Base-by-base conservation (phyloP, 2,113 vertebrate genomes). In the Atherinomorus stipes region DNA sequence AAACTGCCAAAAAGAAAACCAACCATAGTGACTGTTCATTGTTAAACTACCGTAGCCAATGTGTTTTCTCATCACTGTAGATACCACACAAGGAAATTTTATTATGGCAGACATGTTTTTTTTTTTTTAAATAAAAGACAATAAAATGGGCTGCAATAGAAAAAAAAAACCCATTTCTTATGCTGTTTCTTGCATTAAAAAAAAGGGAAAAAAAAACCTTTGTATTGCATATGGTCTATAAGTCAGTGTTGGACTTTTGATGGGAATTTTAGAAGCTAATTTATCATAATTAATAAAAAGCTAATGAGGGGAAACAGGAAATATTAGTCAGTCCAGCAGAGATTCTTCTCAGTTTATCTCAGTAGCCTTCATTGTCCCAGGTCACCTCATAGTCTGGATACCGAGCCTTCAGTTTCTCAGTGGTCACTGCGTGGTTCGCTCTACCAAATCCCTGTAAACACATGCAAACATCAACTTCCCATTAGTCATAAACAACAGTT, bases 321-420 rank as follows among this genome's bases (percentile, higher is more conserved):
- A 71, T 38, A 13, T 0, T 26, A 16, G 11, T 63, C 15, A 72
- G 80, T 78, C 57, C 74, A 40, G 1, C 16, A 62, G 37, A 47
- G 47, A 25, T 7, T 38, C 9, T 7, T 74, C 31, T n/a, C 4
- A 10, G 18, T n/a, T 66, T 6, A 51, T 18, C 23, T 96, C 90
- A 99, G 84, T 99, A 99, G 62, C 98, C 98, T 37, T 98, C 96
- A 0, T 99, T 94, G 0, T 94, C 92, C 97, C 97, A 99, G 44
- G 96, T 98, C 86, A 99, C 91, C 76, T 96, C 93, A 0, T 96
- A 98, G 83, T 95, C 94, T 0, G 96, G 96, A 65, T 97, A 99
- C 37, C 74, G 52, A 0, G 85, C 87, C 86, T 96, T 95, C 89
- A 99, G 91, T 81, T 97, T 96, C 89, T 97, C 95, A 0, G 95